These are phyloP conservation scores for Idaea biselata DNA, from an alignment of 2,888 invertebrate genomes.

Conservation along the genomic window DNA sequence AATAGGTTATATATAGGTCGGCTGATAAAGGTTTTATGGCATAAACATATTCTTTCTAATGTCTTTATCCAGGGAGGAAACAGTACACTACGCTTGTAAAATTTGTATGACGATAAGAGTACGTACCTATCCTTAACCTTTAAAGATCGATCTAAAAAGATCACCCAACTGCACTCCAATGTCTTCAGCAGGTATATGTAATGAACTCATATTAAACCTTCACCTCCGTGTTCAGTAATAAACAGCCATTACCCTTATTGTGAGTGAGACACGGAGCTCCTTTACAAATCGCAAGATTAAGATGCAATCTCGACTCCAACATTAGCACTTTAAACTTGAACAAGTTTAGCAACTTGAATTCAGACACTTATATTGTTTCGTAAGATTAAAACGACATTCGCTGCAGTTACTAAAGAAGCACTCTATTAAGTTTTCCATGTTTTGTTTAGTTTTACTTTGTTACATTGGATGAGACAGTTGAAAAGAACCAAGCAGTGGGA, in stretches of 20 bases:
- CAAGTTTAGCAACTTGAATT: not conserved
- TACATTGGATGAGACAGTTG: not conserved
- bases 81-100: too few relatives aligned
- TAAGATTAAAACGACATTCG: not conserved
- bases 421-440: not conserved
- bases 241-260: not conserved
- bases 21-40: too few relatives aligned
- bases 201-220: too few relatives aligned
- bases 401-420: not conserved
- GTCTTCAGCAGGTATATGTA: too few relatives aligned
- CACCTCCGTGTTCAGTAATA: not conserved
- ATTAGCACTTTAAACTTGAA: not conserved
- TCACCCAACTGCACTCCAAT: too few relatives aligned
- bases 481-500: not conserved
- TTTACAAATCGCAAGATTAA: not conserved
- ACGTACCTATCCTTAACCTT: too few relatives aligned
- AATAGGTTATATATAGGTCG: too few relatives aligned
- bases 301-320: not conserved
- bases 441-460: not conserved
- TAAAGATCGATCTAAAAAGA: too few relatives aligned
- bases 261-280: not conserved
- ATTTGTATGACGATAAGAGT: too few relatives aligned
- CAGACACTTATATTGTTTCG: not conserved
- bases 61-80: too few relatives aligned
- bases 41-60: too few relatives aligned